phyloP scores from a whole-genome alignment of 2,888 invertebrate species.

The Lypha dubia region DNA sequence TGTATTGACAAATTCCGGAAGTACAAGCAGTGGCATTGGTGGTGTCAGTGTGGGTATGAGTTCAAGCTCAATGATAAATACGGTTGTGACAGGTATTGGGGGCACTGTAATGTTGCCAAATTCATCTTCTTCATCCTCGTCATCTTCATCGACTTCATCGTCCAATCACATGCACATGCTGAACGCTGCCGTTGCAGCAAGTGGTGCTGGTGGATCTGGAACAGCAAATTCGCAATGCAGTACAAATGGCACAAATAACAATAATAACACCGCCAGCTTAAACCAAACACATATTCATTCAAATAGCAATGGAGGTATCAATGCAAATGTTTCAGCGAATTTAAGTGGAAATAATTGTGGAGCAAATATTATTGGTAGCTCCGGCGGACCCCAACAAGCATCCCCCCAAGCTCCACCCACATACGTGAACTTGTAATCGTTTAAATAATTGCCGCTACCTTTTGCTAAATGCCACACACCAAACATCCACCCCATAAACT shows the following conservation, averaged over 20 bases:
- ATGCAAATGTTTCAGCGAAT: constrained; percentile 54
- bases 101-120: constrained; percentile 81
- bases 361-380: constrained; percentile 64
- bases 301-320: constrained; percentile 47
- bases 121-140: constrained; percentile 82
- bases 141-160: constrained; percentile 80
- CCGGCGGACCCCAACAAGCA: constrained; percentile 82
- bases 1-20: constrained; percentile 64
- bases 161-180: constrained; percentile 80
- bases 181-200: constrained; percentile 63
- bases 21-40: constrained; percentile 62
- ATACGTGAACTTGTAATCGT: constrained; percentile 91
- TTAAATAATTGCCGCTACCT: constrained; percentile 24
- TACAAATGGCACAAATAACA: constrained; percentile 60
- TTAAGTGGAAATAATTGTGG: constrained; percentile 57
- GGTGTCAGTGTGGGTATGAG: constrained; percentile 71
- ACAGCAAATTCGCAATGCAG: constrained; percentile 59
- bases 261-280: constrained; percentile 37
- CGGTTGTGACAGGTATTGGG: constrained; percentile 81
- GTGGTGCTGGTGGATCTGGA: constrained; percentile 39
- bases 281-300: constrained; percentile 44
- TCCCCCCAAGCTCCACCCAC: constrained; percentile 95
- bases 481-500: constrained; percentile 19
- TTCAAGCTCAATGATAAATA: constrained; percentile 77
- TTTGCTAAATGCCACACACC: constrained; percentile 33